Conservation (phyloP, 2,113 vertebrate genomes). For the Eretmochelys imbricata region DNA sequence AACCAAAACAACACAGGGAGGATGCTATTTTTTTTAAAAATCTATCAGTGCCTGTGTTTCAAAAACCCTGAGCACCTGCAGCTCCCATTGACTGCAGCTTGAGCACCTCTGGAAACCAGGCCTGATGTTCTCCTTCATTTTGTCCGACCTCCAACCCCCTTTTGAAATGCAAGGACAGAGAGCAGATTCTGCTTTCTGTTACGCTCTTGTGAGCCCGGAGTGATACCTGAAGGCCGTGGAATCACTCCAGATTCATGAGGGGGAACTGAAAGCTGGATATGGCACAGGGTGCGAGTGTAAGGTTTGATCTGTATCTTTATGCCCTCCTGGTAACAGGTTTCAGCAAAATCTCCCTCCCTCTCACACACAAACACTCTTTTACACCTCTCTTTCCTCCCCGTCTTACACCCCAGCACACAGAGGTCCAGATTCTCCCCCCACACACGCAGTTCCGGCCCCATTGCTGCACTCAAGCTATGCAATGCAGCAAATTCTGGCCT, state of each 20-base stretch:
- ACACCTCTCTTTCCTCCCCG: not conserved
- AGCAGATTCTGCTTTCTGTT: not conserved
- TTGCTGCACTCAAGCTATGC: not conserved
- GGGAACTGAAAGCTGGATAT: not conserved
- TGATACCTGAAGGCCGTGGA: not conserved
- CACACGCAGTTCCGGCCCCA: rapidly evolving
- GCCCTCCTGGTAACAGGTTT: rapidly evolving
- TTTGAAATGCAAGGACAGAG: not conserved
- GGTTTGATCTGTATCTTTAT: rapidly evolving
- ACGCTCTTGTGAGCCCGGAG: not conserved
- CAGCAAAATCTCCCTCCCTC: not conserved
- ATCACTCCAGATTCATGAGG: not conserved
- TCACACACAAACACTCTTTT: not conserved
- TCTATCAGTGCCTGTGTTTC: rapidly evolving
- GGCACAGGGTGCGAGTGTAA: not conserved
- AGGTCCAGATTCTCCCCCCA: not conserved
- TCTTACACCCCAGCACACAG: rapidly evolving
- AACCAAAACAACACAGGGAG: not conserved
- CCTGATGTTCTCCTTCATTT: not conserved
- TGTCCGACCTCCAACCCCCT: rapidly evolving
- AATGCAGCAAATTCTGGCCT: not conserved
- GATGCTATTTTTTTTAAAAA: not conserved
- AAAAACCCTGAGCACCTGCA: not conserved
- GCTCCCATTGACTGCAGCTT: rapidly evolving
- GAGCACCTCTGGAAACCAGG: not conserved